These are phyloP conservation scores for Augochlorella aurata DNA, from an alignment of 2,888 invertebrate genomes.

Conservation along the genomic window DNA sequence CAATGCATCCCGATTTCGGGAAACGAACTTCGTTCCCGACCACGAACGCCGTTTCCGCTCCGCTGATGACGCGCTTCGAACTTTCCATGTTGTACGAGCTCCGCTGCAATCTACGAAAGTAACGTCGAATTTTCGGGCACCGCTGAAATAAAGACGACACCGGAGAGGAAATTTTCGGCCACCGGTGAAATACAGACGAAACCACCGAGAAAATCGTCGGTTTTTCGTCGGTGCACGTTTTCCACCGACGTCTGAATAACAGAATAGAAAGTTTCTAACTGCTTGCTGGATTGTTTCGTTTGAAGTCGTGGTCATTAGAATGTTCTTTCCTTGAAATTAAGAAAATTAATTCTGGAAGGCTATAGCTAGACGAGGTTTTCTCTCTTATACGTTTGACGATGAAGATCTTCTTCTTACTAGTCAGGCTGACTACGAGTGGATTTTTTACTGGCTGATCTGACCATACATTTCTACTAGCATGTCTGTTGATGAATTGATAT, in stretches of 20 bases:
- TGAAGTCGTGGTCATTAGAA: too few species aligned
- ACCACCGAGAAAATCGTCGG: too few species aligned
- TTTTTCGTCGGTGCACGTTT: too few species aligned
- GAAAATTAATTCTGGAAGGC: too few species aligned
- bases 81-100: not conserved
- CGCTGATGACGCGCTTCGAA: not conserved
- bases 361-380: too few species aligned
- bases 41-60: not conserved
- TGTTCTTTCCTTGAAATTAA: too few species aligned
- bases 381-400: too few species aligned
- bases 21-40: not conserved
- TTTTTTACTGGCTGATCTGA: not conserved
- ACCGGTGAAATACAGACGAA: not conserved
- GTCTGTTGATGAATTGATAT: not conserved
- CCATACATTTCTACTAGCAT: not conserved
- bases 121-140: not conserved
- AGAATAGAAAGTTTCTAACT: too few species aligned
- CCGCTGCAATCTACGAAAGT: not conserved
- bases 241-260: too few species aligned
- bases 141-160: not conserved
- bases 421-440: not conserved
- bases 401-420: not conserved
- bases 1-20: not conserved
- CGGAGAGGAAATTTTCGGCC: not conserved
- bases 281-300: too few species aligned